Evolutionary conservation across 2,888 invertebrate genomes (phyloP).

Genomic region (Netelia fuscicornis): DNA sequence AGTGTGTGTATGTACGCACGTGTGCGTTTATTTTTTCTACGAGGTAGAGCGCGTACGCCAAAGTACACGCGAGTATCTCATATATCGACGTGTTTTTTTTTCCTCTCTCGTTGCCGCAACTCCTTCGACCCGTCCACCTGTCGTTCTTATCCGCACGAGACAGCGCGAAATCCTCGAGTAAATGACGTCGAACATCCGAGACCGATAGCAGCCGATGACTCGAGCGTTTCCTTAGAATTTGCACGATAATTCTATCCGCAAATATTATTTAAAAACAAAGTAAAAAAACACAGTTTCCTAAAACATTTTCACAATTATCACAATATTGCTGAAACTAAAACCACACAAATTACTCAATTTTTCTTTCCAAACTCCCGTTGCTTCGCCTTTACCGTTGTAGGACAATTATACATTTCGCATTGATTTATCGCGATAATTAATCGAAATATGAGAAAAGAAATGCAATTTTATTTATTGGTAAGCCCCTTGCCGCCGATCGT

Average conservation of each 20-base stretch:
- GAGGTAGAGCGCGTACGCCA: constrained; percentile 8
- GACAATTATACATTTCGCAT: background rate
- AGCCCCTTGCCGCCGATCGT: constrained; percentile 32
- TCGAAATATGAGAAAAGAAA: constrained; percentile 1
- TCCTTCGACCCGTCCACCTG: constrained; percentile 52
- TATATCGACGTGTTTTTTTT: constrained; percentile 23
- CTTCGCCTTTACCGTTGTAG: background rate
- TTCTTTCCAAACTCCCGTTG: background rate
- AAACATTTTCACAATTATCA: background rate
- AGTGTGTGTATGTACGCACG: constrained; percentile 16
- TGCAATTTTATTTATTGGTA: constrained; percentile 23
- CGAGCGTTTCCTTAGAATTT: constrained; percentile 29
- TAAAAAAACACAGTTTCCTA: background rate
- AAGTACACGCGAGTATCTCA: constrained; percentile 23
- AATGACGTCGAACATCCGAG: constrained; percentile 46
- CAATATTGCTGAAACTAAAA: background rate
- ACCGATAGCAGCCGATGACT: constrained; percentile 45
- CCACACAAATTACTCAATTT: too few relatives aligned
- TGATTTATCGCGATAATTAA: constrained; percentile 52
- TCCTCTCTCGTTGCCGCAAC: constrained; percentile 19
- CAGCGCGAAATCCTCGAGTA: constrained; percentile 44
- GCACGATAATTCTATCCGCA: background rate
- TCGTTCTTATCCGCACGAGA: constrained; percentile 40
- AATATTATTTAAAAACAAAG: background rate
- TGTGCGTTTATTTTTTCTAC: constrained; percentile 25